phyloP scores from a whole-genome alignment of 2,113 vertebrate species.

The Rhagologus leucostigma region DNA sequence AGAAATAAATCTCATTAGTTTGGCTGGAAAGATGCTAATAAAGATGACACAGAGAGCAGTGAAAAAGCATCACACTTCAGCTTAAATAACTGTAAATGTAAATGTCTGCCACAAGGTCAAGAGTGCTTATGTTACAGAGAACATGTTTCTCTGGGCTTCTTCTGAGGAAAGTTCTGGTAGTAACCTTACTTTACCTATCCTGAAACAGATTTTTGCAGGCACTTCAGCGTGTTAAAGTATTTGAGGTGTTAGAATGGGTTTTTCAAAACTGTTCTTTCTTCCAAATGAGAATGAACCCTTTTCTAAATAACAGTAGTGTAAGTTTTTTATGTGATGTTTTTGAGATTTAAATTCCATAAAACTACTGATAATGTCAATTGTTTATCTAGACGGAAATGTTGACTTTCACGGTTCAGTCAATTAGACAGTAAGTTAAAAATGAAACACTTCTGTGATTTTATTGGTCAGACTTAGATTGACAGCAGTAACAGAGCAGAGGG shows the following conservation, averaged over 20 bases:
- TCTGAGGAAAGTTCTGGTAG: not conserved
- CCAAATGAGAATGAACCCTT: not conserved
- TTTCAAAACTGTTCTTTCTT: not conserved
- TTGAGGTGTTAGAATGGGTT: not conserved
- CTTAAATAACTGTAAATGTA: not conserved
- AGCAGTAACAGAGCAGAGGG: not conserved
- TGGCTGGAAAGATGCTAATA: not conserved
- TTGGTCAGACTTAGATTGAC: not conserved
- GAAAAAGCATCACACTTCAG: not conserved
- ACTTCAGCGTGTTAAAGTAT: not conserved
- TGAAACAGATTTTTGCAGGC: not conserved
- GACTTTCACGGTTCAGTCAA: not conserved
- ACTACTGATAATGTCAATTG: not conserved
- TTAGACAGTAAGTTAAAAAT: not conserved
- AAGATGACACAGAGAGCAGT: not conserved
- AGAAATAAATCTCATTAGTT: not conserved
- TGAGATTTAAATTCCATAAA: not conserved
- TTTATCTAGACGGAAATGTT: not conserved
- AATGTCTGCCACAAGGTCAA: not conserved
- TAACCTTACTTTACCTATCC: not conserved
- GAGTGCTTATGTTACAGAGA: not conserved
- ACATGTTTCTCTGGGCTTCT: not conserved
- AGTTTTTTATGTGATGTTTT: not conserved
- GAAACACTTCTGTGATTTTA: not conserved
- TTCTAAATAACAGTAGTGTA: not conserved